Base-by-base conservation (phyloP, 2,888 invertebrate genomes). In the Teleiodes luculella region DNA sequence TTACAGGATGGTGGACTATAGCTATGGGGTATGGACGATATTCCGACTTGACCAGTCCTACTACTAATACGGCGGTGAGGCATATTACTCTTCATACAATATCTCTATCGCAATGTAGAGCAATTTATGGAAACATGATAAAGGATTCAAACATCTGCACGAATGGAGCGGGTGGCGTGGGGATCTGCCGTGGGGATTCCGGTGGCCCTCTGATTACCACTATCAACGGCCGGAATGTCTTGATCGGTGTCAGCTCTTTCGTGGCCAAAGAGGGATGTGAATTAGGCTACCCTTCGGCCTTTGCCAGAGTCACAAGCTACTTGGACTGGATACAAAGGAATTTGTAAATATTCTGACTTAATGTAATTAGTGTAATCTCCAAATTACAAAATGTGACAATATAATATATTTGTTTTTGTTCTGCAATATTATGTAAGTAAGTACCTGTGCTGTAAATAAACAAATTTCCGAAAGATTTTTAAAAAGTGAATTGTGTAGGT, bases 221-320 rank as follows among this genome's bases (percentile, higher is more conserved):
- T 45, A 63, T 66, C 49, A 56, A 67, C 14, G 80, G 78, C 13
- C 52, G 68, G 55, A 71, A 74, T 53, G 60, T 83, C 46, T 57
- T 84, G 43, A 72, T 85, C 16, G 85, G 85, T 8, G 79, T 86
- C 24, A 86, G 85, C 62, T 85, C 84, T 1, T 86, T 84, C 60
- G 83, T 84, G 5, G 83, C 85, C 1, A 56, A 54, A 4, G 72
- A 70, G 39, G 85, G 85, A 18, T 86, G 85, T 59, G 76, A 83
- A 57, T 59, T 83, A 52, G 78, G 80, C 51, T 76, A 65, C 30
- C 85, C 86, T 16, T 86, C 85, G 4, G 85, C 71, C 1, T 85
- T 80, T 51, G 81, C 81, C 5, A 76, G 74, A 62, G 78, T 84
- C 5, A 72, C 77, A 30, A 67, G 63, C 47, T 83, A 68, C 59